Percentiles rank a stretch among this genome's conserved stretches.
Evolutionary conservation across 1,140 invertebrate genomes (phyloP).

Genomic region (Orchesella cincta): DNA sequence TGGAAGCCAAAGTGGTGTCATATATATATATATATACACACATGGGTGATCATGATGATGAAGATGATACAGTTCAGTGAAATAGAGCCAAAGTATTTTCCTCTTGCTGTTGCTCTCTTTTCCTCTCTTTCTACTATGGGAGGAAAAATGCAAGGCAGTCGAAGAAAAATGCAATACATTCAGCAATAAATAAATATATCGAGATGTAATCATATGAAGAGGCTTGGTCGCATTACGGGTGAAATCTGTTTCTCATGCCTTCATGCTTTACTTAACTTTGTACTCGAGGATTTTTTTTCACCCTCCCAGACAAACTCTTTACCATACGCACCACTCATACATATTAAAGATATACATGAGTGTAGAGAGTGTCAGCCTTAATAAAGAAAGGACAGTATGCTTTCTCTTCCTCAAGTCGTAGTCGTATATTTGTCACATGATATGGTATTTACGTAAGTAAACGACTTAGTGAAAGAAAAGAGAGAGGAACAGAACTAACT

Average conservation of each 20-base stretch:
- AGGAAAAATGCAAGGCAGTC: constrained; percentile 11
- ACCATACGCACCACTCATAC: too few species aligned
- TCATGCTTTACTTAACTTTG: neutral
- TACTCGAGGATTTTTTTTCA: neutral
- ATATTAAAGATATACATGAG: neutral
- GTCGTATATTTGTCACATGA: constrained; percentile 28
- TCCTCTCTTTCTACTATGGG: too few species aligned
- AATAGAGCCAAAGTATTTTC: neutral
- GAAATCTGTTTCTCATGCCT: constrained; percentile 49
- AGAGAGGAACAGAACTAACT: neutral
- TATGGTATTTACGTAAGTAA: constrained; percentile 8
- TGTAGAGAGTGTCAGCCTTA: neutral
- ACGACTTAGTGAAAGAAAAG: neutral
- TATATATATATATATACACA: too few species aligned
- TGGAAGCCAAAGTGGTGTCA: neutral
- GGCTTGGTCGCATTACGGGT: constrained; percentile 40
- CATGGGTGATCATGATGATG: too few species aligned
- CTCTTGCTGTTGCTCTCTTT: neutral
- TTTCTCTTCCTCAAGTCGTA: constrained; percentile 25
- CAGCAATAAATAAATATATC: constrained; percentile 40
- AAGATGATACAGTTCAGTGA: neutral
- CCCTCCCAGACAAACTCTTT: too few species aligned
- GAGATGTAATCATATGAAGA: constrained; percentile 51
- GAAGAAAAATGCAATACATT: constrained; percentile 4
- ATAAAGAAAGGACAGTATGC: constrained; percentile 26